These are phyloP conservation scores for Syndactyla subalaris DNA, from an alignment of 2,797 vertebrate species.

Conservation along the genomic window DNA sequence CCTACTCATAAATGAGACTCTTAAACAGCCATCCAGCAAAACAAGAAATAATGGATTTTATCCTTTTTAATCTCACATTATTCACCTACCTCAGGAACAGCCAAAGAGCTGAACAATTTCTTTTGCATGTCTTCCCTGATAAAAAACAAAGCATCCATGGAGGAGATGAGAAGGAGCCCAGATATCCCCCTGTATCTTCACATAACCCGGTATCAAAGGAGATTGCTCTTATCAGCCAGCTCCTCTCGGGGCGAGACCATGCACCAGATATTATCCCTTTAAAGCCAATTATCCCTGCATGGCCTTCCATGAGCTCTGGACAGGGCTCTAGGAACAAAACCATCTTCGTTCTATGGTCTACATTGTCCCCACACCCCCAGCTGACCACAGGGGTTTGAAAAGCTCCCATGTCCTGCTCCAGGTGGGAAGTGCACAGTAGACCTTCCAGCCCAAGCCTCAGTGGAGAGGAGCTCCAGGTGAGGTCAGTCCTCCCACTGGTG, in stretches of 20 bases:
- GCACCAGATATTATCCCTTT: neutral
- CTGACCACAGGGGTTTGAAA: neutral
- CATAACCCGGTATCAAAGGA: neutral
- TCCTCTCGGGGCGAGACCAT: neutral
- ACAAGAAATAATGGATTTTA: constrained; percentile 16
- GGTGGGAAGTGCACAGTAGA: neutral
- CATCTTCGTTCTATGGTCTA: neutral
- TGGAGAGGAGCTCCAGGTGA: neutral
- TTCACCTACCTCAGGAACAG: neutral
- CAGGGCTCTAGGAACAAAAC: neutral
- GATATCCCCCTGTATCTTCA: neutral
- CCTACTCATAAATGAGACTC: constrained; percentile 3
- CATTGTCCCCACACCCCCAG: accelerated
- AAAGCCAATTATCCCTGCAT: neutral
- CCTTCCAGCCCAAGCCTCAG: neutral
- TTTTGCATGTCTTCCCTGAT: neutral
- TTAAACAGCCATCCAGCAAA: neutral
- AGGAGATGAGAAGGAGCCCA: neutral
- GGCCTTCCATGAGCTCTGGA: neutral
- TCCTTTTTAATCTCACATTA: neutral
- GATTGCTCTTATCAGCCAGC: neutral
- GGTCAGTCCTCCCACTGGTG: neutral
- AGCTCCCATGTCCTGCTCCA: neutral
- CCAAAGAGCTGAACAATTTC: neutral
- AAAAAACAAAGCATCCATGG: neutral